Conservation (phyloP, 2,888 invertebrate genomes). For the Scaeva pyrastri region DNA sequence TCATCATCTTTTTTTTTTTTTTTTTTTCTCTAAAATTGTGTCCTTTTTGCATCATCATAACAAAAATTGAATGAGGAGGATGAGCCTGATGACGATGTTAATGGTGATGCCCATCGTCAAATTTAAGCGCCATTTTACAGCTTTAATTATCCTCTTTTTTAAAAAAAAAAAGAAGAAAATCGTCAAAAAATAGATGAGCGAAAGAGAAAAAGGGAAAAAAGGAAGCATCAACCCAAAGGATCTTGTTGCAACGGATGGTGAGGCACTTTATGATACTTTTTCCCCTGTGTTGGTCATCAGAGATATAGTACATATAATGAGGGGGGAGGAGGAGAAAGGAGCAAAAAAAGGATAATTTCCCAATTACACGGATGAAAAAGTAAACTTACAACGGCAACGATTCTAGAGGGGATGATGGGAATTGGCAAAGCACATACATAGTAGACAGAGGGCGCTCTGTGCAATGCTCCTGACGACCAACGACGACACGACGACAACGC, state of each 20-base stretch:
- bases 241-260: conserved; percentile 64
- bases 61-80: conserved; percentile 14
- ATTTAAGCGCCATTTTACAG: conserved; percentile 76
- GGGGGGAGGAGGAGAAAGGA: not conserved
- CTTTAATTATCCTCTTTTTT: conserved; percentile 76
- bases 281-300: conserved; percentile 28
- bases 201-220: not conserved
- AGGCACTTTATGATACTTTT: conserved; percentile 42
- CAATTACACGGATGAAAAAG: conserved; percentile 76
- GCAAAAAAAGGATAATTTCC: conserved; percentile 67
- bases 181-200: too few relatives aligned
- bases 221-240: conserved; percentile 27
- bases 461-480: conserved; percentile 22
- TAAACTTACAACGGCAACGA: conserved; percentile 72
- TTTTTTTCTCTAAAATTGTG: conserved; percentile 17
- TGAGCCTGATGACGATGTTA: conserved; percentile 58
- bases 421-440: not conserved
- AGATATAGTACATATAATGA: not conserved
- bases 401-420: conserved; percentile 29
- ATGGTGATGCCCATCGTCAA: conserved; percentile 71
- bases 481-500: not conserved
- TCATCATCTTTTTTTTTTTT: too few relatives aligned
- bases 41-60: conserved; percentile 32
- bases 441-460: conserved; percentile 7
- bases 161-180: too few relatives aligned